Base-by-base conservation (phyloP, 2,113 vertebrate species). In the Rhea americana region DNA sequence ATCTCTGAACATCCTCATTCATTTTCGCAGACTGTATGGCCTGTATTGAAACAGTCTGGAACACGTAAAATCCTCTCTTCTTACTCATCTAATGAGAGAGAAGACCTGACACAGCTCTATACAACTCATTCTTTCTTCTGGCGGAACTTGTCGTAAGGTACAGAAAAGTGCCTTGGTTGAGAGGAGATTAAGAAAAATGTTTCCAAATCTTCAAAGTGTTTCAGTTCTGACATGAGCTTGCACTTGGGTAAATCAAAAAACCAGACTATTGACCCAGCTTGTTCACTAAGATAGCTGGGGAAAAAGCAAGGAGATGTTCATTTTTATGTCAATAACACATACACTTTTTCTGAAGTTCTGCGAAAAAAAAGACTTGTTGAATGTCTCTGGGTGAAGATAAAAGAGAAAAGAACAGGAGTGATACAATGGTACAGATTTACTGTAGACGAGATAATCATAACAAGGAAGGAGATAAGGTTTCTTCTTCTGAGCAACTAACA, bases 121-220 rank as follows among this genome's bases (percentile, higher is more conserved):
- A 62, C 86, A 93, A 95, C 83, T 91, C 5, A 88, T 78, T 91
- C 35, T 67, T 92, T 67, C 65, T 88, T 78, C 83, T 80, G 67
- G n/a, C 24, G 77, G 55, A 89, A 35, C 43, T 83, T 56, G 32
- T n/a, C 63, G 18, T 81, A 78, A 87, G 26, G 25, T 30, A 68
- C 18, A 43, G 12, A 32, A 28, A 18, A 58, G 16, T 30, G 18
- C 55, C 30, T 13, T 88, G 35, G 22, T 90, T 71, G 65, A 79
- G 35, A 93, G 8, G 43, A 74, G 30, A 18, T 67, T 26, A 53
- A 62, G 66, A 62, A 95, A 91, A 93, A 62, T 32, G 6, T 28
- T 93, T 91, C 45, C 45, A 78, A 80, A 79, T 8, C 9, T 83
- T 83, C 70, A 53, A 67, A 84, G 26, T 65, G 39, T 56, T 93